Evolutionary conservation across 2,797 vertebrate genomes (phyloP).

Genomic region (Muraenolepis orangiensis): DNA sequence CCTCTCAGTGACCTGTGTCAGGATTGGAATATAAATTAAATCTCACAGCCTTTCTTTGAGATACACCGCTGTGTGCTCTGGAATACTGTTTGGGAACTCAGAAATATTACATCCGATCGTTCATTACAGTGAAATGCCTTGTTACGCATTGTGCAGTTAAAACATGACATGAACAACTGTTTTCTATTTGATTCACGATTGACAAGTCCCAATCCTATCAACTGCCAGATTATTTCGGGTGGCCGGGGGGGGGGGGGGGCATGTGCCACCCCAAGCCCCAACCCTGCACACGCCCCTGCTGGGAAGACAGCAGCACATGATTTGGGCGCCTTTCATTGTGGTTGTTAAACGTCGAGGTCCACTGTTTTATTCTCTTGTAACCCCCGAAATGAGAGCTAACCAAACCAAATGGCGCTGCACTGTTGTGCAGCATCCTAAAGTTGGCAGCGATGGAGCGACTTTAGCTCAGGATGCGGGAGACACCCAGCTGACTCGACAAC

Average conservation of each 20-base stretch:
- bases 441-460: no score
- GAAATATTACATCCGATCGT: not conserved
- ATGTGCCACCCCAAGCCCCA: not conserved
- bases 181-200: not conserved
- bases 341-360: not conserved
- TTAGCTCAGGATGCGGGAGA: no score
- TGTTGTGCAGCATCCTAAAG: no score
- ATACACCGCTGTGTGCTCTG: no score
- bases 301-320: not conserved
- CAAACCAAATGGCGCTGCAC: not conserved
- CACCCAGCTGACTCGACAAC: no score
- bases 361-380: not conserved
- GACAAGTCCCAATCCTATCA: no score
- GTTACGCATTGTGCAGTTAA: no score
- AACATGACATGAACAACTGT: not conserved
- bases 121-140: no score
- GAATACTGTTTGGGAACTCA: no score
- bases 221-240: no score
- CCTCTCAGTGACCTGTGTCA: not conserved
- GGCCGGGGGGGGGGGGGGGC: no score
- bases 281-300: no score
- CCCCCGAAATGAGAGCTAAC: not conserved
- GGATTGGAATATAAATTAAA: not conserved
- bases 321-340: not conserved
- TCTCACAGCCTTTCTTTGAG: not conserved